Conservation (phyloP, 1,140 invertebrate genomes). For the Anoplophora glabripennis region DNA sequence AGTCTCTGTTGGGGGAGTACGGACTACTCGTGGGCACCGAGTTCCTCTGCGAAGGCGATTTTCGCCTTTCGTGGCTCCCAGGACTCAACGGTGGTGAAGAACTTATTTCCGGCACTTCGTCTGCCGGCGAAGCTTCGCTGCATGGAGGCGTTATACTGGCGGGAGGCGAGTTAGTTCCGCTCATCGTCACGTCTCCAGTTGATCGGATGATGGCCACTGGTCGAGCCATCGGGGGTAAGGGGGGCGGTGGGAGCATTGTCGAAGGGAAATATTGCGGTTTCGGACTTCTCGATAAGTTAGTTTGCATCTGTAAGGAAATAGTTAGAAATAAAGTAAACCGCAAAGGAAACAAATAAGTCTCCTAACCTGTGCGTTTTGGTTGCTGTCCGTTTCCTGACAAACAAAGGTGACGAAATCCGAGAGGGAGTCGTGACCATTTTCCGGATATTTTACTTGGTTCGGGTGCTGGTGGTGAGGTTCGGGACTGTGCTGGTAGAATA, state of each 20-base stretch:
- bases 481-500: slow-evolving; percentile 55
- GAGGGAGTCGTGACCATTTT: slow-evolving; percentile 83
- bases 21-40: slow-evolving; percentile 44
- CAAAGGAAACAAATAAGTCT: not conserved
- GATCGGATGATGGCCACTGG: slow-evolving; percentile 93
- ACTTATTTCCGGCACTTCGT: slow-evolving; percentile 48
- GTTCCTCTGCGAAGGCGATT: slow-evolving; percentile 44
- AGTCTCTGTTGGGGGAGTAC: slow-evolving; percentile 62
- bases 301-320: slow-evolving; percentile 40
- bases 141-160: slow-evolving; percentile 61
- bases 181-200: slow-evolving; percentile 64
- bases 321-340: not conserved
- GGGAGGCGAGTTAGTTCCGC: slow-evolving; percentile 58
- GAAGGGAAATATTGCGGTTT: slow-evolving; percentile 85
- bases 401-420: slow-evolving; percentile 96
- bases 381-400: slow-evolving; percentile 87
- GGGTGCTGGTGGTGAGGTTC: slow-evolving; percentile 45
- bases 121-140: slow-evolving; percentile 43
- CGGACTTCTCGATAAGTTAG: slow-evolving; percentile 54
- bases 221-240: slow-evolving; percentile 92
- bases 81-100: slow-evolving; percentile 48
- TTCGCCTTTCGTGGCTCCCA: slow-evolving; percentile 42
- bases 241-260: slow-evolving; percentile 90
- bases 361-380: slow-evolving; percentile 74
- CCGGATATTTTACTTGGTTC: slow-evolving; percentile 70